Evolutionary conservation across 1,140 invertebrate genomes (phyloP).

Genomic region (Drosophila subpulchrella): DNA sequence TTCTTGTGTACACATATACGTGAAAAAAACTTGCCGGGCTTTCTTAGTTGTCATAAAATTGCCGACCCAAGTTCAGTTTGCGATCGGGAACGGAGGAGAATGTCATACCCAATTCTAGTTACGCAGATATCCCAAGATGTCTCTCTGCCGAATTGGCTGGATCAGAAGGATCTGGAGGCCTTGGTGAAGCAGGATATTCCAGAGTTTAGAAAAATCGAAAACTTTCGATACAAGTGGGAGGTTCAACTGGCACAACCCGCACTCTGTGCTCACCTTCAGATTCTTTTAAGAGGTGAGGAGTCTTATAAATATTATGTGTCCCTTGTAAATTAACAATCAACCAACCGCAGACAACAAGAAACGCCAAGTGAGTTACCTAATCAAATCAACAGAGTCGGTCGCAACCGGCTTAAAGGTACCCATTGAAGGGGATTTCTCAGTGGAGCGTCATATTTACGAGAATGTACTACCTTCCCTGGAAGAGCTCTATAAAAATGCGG

Average conservation of each 20-base stretch:
- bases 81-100: conserved; percentile 21
- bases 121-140: conserved; percentile 44
- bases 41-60: conserved; percentile 2
- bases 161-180: conserved; percentile 38
- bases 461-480: conserved; percentile 46
- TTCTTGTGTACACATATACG: conserved; percentile 4
- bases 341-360: conserved; percentile 16
- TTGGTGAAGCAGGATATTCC: conserved; percentile 30
- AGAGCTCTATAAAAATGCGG: conserved; percentile 33
- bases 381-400: conserved; percentile 42
- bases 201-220: conserved; percentile 24
- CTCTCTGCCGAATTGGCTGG: conserved; percentile 36
- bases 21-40: neutral
- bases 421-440: conserved; percentile 14
- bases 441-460: conserved; percentile 48
- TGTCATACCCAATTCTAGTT: conserved; percentile 32
- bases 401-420: conserved; percentile 21
- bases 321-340: neutral
- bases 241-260: conserved; percentile 16
- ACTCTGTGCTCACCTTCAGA: conserved; percentile 39
- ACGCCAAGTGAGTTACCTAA: conserved; percentile 38
- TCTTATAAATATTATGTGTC: neutral
- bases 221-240: conserved; percentile 29
- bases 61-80: conserved; percentile 32
- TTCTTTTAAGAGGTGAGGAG: conserved; percentile 29